Percentiles rank a stretch among this genome's conserved stretches.
Evolutionary conservation across 2,113 vertebrate genomes (phyloP).

Genomic region (Festucalex cinctus): DNA sequence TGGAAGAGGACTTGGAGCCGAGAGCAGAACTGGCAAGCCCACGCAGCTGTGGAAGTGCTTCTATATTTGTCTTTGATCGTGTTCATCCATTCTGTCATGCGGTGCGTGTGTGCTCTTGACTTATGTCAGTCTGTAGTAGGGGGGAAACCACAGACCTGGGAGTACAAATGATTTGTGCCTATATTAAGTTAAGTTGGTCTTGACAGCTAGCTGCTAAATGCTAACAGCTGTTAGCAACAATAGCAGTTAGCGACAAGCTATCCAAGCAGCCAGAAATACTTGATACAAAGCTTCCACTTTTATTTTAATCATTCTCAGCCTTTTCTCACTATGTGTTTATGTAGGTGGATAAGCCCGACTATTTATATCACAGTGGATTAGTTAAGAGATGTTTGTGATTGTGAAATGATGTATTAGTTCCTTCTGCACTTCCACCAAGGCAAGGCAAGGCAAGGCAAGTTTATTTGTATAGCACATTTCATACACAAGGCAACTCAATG

Average conservation of each 20-base stretch:
- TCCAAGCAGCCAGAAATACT: background rate
- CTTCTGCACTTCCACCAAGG: background rate
- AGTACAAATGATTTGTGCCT: background rate
- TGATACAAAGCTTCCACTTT: background rate
- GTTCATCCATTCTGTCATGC: constrained; percentile 1
- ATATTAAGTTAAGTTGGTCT: background rate
- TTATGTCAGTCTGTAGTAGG: background rate
- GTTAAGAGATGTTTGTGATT: too few relatives aligned
- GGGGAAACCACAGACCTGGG: background rate
- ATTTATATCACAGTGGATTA: background rate
- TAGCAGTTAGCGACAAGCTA: background rate
- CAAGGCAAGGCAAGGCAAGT: too few relatives aligned
- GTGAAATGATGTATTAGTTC: background rate
- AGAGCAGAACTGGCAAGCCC: background rate
- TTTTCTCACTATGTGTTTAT: background rate
- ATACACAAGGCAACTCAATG: too few relatives aligned
- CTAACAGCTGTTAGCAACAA: background rate
- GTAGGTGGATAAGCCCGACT: background rate
- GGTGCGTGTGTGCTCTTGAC: background rate
- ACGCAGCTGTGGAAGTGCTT: background rate
- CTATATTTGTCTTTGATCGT: background rate
- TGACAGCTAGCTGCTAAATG: background rate
- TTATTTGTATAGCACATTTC: too few relatives aligned
- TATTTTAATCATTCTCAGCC: background rate
- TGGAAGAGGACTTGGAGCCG: background rate